A percentile compares a stretch with the other conserved stretches of the same genome.
phyloP scores from a whole-genome alignment of 2,113 vertebrate species.

The Puffinus mauretanicus region DNA sequence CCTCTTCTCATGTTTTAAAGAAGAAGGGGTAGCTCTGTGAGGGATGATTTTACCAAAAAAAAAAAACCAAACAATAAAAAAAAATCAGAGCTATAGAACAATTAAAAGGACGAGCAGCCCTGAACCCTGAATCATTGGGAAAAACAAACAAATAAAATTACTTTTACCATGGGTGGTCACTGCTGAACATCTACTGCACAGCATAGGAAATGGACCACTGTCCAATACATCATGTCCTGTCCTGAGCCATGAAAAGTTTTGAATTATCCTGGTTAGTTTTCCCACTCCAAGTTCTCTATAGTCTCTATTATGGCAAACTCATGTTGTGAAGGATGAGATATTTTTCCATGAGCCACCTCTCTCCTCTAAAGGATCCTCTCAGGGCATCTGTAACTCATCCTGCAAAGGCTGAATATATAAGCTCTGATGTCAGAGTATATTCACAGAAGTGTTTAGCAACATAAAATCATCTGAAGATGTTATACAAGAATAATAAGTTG shows the following conservation, averaged over 20 bases:
- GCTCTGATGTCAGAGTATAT: not conserved
- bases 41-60: not conserved
- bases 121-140: not conserved
- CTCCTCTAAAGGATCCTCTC: not conserved
- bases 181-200: not conserved
- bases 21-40: not conserved
- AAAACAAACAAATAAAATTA: not conserved
- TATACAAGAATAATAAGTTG: not conserved
- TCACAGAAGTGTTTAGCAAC: not conserved
- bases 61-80: not conserved
- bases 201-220: not conserved
- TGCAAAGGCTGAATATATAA: not conserved
- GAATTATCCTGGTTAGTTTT: not conserved
- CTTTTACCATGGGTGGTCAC: not conserved
- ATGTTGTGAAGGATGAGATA: not conserved
- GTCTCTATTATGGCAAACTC: not conserved
- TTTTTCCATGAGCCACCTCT: not conserved
- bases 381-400: not conserved
- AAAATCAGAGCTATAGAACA: not conserved
- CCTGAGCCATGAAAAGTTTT: not conserved
- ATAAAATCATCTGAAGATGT: not conserved
- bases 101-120: not conserved
- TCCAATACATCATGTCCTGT: not conserved
- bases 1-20: not conserved
- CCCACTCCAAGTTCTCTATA: not conserved